Conservation (phyloP, 2,113 vertebrate species). For the Polypterus senegalus region DNA sequence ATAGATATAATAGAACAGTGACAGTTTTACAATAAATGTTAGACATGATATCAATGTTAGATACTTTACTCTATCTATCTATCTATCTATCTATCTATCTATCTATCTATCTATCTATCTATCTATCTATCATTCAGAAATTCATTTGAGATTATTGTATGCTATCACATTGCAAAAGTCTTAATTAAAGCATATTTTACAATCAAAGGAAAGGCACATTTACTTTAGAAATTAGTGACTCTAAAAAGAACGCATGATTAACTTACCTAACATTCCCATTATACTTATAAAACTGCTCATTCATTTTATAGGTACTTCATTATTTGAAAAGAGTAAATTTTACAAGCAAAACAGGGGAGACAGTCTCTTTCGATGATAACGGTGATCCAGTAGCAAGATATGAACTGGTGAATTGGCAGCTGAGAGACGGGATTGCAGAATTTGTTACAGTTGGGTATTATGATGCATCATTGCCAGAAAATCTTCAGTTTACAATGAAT, state of each 20-base stretch:
- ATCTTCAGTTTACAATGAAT: slow-evolving; percentile 1
- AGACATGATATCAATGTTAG: neutral
- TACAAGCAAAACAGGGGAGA: neutral
- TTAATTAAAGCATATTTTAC: neutral
- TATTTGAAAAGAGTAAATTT: slow-evolving; percentile 4
- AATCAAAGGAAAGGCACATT: neutral
- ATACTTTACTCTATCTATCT: neutral
- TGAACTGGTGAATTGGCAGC: slow-evolving; percentile 8
- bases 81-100: too few relatives aligned
- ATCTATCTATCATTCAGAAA: neutral
- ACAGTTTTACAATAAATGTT: neutral
- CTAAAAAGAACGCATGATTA: too few relatives aligned
- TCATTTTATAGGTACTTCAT: neutral
- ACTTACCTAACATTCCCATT: neutral
- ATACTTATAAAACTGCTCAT: neutral
- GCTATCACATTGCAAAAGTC: neutral
- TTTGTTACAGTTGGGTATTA: slow-evolving; percentile 3
- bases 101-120: too few relatives aligned
- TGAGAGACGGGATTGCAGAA: neutral
- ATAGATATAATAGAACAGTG: neutral
- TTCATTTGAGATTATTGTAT: neutral
- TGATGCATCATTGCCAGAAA: slow-evolving; percentile 1
- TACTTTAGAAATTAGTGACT: too few relatives aligned
- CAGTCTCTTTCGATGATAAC: slow-evolving; percentile 2
- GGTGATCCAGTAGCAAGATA: slow-evolving; percentile 8